Percentiles rank a stretch among this genome's conserved stretches.
phyloP scores from a whole-genome alignment of 2,888 invertebrate species.

The Lepidocyrtinus sp. region DNA sequence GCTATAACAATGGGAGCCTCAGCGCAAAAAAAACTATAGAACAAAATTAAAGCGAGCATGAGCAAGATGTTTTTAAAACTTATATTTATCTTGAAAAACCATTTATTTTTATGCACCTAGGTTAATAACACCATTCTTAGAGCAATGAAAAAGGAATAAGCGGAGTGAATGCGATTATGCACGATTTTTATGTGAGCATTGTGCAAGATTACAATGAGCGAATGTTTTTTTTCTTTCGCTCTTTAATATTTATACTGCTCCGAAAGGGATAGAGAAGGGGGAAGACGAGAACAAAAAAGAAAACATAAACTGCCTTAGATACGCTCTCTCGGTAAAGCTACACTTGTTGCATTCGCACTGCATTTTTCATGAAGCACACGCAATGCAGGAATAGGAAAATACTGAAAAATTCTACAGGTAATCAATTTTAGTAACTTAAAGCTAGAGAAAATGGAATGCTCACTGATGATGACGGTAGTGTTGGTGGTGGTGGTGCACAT shows the following conservation, averaged over 20 bases:
- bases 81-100: neutral
- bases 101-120: constrained; percentile 32
- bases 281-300: neutral
- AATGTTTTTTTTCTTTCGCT: too few species aligned
- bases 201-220: neutral
- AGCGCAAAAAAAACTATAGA: neutral
- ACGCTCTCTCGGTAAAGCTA: neutral
- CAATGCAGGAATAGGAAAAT: neutral
- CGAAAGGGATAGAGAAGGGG: neutral
- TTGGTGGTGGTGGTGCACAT: too few species aligned
- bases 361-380: neutral
- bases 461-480: too few species aligned
- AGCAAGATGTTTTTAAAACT: neutral
- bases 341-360: neutral
- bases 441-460: too few species aligned
- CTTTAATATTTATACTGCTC: too few species aligned
- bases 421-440: too few species aligned
- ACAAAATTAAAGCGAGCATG: neutral
- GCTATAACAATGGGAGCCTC: too few species aligned
- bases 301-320: too few species aligned
- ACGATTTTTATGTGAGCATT: neutral
- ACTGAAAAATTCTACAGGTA: too few species aligned
- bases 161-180: neutral
- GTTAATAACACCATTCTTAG: constrained; percentile 46
- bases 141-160: neutral